These are phyloP conservation scores for Limonius californicus DNA, from an alignment of 1,140 invertebrate genomes.

Conservation along the genomic window DNA sequence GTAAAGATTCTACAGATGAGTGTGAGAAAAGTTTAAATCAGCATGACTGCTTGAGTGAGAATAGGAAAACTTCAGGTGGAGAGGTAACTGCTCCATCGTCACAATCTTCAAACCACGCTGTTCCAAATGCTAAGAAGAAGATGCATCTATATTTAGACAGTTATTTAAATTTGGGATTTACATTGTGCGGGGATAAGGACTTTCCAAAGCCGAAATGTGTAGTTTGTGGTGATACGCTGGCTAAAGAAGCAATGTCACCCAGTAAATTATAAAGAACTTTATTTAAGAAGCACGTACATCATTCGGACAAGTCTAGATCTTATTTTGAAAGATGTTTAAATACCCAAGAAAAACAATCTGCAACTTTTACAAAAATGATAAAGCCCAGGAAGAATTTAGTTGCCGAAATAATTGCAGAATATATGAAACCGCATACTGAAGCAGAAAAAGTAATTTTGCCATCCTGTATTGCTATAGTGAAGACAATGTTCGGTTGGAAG, in stretches of 20 bases:
- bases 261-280: not conserved
- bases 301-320: constrained; percentile 1
- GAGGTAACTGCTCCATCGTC: not conserved
- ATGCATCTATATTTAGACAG: not conserved
- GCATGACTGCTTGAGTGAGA: no score
- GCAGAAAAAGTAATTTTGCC: constrained; percentile 10
- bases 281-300: constrained; percentile 8
- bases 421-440: no score
- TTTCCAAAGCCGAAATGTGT: no score
- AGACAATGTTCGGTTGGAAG: constrained; percentile 3
- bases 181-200: no score
- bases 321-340: constrained; percentile 9
- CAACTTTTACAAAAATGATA: constrained; percentile 1
- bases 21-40: no score
- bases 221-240: constrained; percentile 4
- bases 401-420: not conserved
- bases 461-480: constrained; percentile 8
- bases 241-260: constrained; percentile 2
- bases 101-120: no score
- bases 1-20: no score
- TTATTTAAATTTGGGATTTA: not conserved
- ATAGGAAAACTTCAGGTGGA: no score
- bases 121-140: no score
- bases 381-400: not conserved
- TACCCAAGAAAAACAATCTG: not conserved